Percentiles rank a stretch among this genome's conserved stretches.
phyloP scores from a whole-genome alignment of 2,113 vertebrate species.

The Solenodon paradoxus region DNA sequence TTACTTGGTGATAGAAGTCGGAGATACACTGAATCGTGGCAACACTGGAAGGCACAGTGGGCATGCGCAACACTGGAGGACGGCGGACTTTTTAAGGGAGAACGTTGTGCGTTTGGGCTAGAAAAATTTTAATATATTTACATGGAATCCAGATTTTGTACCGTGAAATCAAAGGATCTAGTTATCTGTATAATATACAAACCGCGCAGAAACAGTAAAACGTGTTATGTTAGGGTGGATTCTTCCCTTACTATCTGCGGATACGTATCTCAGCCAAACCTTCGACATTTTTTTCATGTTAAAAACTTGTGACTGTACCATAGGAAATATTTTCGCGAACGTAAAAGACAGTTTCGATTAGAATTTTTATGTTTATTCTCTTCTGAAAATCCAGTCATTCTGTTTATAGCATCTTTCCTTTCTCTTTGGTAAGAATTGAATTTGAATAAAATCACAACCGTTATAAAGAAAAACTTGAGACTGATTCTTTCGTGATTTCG shows the following conservation, averaged over 20 bases:
- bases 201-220: not conserved
- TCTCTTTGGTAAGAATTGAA: not conserved
- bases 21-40: slow-evolving; percentile 1
- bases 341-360: not conserved
- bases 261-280: not conserved
- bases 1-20: not conserved
- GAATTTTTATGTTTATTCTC: not conserved
- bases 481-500: not conserved
- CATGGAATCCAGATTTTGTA: not conserved
- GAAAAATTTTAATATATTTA: slow-evolving; percentile 3
- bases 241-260: not conserved
- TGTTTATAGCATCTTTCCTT: not conserved
- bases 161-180: not conserved
- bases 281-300: not conserved
- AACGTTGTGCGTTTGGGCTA: not conserved
- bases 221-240: not conserved
- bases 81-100: slow-evolving; percentile 63
- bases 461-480: not conserved
- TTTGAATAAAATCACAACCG: not conserved
- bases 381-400: not conserved
- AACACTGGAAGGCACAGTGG: not conserved
- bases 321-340: not conserved
- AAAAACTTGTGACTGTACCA: not conserved
- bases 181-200: not conserved
- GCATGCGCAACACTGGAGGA: slow-evolving; percentile 53